These are phyloP conservation scores for Alauda arvensis DNA, from an alignment of 2,797 vertebrate genomes.

Conservation along the genomic window DNA sequence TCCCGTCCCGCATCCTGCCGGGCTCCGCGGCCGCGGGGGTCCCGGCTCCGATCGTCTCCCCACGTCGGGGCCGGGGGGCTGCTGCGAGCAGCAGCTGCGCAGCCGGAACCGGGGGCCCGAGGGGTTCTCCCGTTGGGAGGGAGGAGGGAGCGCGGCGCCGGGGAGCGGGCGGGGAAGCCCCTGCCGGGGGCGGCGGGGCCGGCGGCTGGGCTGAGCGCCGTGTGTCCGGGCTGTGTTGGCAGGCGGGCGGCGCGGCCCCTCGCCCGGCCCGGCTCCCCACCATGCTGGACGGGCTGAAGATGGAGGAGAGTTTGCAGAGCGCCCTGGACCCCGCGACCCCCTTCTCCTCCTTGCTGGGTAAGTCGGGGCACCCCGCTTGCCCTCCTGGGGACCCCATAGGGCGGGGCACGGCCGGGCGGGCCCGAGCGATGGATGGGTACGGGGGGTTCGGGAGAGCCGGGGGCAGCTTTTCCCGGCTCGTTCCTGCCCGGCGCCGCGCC, in stretches of 20 bases:
- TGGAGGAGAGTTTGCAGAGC: constrained; percentile 75
- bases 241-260: neutral
- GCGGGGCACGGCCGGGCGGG: neutral
- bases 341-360: constrained; percentile 75
- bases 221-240: constrained; percentile 6
- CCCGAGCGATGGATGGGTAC: neutral
- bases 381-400: neutral
- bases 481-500: neutral
- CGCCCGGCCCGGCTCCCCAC: constrained; percentile 45
- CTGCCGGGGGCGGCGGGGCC: neutral
- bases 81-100: neutral
- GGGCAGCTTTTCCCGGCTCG: neutral
- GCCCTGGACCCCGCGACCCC: constrained; percentile 64
- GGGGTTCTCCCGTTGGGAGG: neutral
- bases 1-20: neutral
- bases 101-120: neutral
- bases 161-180: neutral
- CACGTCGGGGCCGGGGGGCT: neutral
- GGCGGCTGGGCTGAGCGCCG: neutral
- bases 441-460: neutral
- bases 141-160: neutral
- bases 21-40: neutral
- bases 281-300: constrained; percentile 77
- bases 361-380: constrained; percentile 25
- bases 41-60: no score